A percentile compares a stretch with the other conserved stretches of the same genome.
Evolutionary conservation across 2,797 vertebrate genomes (phyloP).

Genomic region (Tenualosa thibaudeaui): DNA sequence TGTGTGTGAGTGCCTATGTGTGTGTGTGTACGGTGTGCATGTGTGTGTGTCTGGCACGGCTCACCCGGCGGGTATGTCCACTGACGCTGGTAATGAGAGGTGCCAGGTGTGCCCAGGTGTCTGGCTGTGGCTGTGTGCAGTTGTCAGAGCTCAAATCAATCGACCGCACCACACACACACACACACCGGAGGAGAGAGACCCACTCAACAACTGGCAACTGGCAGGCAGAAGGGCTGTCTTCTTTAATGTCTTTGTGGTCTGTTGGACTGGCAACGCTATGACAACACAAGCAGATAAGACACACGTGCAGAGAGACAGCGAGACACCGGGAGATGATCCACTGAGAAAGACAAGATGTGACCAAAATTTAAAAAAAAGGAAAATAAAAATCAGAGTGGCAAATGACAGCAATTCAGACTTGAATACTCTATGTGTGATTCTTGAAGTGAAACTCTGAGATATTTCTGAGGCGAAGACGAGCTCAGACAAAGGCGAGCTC

Average conservation of each 20-base stretch:
- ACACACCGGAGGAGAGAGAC: conserved; percentile 49
- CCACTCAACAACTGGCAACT: conserved; percentile 52
- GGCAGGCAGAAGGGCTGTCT: neutral
- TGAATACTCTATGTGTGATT: neutral
- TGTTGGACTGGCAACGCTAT: neutral
- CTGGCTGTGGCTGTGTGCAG: conserved; percentile 72
- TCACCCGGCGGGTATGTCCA: neutral
- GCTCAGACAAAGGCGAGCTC: conserved; percentile 34
- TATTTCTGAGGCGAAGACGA: conserved; percentile 56
- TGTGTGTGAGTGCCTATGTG: neutral
- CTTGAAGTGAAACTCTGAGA: conserved; percentile 32
- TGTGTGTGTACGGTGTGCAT: neutral
- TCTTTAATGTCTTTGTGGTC: neutral
- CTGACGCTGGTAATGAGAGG: conserved; percentile 55
- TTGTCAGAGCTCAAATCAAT: conserved; percentile 75
- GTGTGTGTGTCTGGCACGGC: neutral
- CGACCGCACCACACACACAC: conserved; percentile 52
- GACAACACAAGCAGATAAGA: neutral
- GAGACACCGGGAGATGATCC: conserved; percentile 42
- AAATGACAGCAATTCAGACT: conserved; percentile 31
- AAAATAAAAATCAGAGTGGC: conserved; percentile 67
- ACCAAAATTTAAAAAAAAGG: conserved; percentile 37
- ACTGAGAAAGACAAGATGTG: conserved; percentile 55
- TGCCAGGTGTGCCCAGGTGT: conserved; percentile 79
- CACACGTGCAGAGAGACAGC: neutral